Conservation (phyloP, 92 coral and sea anemone genomes). For the Palythoa grandis region DNA sequence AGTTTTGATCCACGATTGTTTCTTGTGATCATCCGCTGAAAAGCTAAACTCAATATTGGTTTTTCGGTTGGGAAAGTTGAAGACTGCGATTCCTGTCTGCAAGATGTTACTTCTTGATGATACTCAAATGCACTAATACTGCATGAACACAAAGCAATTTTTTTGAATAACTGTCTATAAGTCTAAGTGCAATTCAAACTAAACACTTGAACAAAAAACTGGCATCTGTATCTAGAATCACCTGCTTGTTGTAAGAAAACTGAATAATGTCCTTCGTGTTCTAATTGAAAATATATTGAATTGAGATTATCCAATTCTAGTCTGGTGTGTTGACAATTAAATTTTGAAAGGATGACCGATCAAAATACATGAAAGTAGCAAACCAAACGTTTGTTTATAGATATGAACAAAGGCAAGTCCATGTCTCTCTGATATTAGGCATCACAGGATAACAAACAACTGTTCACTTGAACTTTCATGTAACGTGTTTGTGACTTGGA, state of each 20-base stretch:
- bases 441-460: too few species aligned
- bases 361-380: neutral
- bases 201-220: neutral
- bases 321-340: neutral
- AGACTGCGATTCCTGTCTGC: neutral
- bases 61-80: neutral
- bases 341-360: neutral
- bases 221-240: neutral
- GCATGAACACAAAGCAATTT: neutral
- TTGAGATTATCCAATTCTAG: neutral
- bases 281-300: slow-evolving; percentile 3
- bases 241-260: neutral
- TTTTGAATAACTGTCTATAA: neutral
- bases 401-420: too few species aligned
- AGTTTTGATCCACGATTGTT: neutral
- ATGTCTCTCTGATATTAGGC: too few species aligned
- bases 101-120: neutral
- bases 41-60: neutral
- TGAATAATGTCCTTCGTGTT: neutral
- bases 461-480: too few species aligned
- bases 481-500: too few species aligned
- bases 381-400: neutral
- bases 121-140: neutral
- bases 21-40: neutral
- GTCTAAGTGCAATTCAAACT: slow-evolving; percentile 2